These are phyloP conservation scores for Sinhomidia bicolor DNA, from an alignment of 2,888 invertebrate species.

Conservation along the genomic window DNA sequence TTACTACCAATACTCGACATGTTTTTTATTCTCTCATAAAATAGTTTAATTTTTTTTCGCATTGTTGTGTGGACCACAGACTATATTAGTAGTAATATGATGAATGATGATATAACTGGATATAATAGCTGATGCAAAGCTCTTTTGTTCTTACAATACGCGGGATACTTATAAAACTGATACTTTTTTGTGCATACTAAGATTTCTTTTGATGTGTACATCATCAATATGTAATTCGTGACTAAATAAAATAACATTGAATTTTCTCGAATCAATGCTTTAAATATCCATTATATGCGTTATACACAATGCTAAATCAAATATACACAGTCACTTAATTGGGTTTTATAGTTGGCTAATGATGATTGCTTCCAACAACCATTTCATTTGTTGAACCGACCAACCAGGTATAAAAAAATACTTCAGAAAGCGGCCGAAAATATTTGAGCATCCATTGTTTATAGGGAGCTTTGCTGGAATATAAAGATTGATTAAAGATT, in stretches of 20 bases:
- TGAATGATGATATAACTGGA: not conserved
- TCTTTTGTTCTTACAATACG: constrained; percentile 22
- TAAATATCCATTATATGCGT: not conserved
- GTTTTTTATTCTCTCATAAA: not conserved
- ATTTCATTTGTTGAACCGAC: not conserved
- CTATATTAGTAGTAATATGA: no score
- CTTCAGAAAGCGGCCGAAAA: no score
- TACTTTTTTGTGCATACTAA: not conserved
- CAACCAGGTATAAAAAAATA: not conserved
- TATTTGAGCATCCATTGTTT: constrained; percentile 3
- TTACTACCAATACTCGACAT: constrained; percentile 30
- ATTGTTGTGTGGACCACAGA: not conserved
- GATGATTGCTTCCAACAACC: no score
- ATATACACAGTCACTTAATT: not conserved
- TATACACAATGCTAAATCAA: not conserved
- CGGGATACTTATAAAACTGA: constrained; percentile 26
- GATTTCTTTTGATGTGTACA: not conserved
- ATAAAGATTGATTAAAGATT: constrained; percentile 50
- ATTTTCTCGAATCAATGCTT: not conserved
- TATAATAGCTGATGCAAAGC: not conserved
- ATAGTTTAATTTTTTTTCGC: not conserved
- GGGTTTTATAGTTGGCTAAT: constrained; percentile 53
- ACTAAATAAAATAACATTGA: constrained; percentile 12
- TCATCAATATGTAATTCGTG: constrained; percentile 46
- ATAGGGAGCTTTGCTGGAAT: constrained; percentile 16